Evolutionary conservation across 2,113 vertebrate species (phyloP).

Genomic region (Dipodomys ordii): DNA sequence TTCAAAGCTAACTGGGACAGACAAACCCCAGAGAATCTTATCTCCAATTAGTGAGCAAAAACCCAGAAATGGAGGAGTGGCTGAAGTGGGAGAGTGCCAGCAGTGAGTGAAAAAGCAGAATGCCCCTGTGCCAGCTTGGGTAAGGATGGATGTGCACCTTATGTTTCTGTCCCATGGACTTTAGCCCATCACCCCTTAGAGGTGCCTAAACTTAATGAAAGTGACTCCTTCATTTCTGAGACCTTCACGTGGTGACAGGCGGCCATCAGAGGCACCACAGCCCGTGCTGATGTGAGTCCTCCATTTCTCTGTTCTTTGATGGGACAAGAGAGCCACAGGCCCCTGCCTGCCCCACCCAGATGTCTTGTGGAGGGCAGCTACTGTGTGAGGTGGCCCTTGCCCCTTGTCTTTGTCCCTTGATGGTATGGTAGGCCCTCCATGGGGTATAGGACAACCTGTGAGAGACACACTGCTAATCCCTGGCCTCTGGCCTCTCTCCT

Average conservation of each 20-base stretch:
- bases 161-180: background rate
- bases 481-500: background rate
- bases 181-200: background rate
- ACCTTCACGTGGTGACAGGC: background rate
- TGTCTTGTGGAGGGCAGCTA: background rate
- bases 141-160: background rate
- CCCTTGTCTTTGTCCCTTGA: background rate
- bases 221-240: background rate
- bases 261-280: fast-evolving
- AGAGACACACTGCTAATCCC: fast-evolving
- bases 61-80: no score
- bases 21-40: no score
- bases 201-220: background rate
- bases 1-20: no score
- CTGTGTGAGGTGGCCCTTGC: background rate
- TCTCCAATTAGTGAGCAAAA: no score
- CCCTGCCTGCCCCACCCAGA: background rate
- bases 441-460: background rate
- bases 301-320: background rate
- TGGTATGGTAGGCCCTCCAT: background rate
- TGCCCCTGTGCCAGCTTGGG: no score
- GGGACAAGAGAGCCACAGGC: background rate
- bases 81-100: no score
- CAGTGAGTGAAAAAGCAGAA: no score
- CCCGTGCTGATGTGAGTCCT: no score